phyloP scores from a whole-genome alignment of 2,113 vertebrate species.

The Acinonyx jubatus region DNA sequence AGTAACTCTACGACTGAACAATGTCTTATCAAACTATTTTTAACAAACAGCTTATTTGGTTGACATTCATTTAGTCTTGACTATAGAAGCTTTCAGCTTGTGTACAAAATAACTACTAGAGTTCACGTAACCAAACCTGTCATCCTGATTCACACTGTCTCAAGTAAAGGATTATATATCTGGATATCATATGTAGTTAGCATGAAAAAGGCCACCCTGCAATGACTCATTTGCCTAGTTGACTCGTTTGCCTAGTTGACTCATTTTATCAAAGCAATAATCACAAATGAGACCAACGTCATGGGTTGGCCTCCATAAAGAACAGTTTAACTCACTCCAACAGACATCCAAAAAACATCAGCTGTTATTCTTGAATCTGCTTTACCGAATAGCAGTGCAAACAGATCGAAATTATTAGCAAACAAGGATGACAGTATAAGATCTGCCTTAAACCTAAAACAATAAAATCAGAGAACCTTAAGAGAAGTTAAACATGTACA shows the following conservation, averaged over 20 bases:
- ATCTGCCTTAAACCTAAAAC: background rate
- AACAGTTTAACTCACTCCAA: background rate
- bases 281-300: background rate
- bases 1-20: background rate
- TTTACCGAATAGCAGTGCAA: background rate
- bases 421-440: background rate
- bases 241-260: background rate
- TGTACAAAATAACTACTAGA: background rate
- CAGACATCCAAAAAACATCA: background rate
- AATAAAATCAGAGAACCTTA: slow-evolving; percentile 30
- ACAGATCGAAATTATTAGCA: slow-evolving; percentile 28
- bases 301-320: background rate
- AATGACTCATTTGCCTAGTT: background rate
- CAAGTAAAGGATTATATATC: background rate
- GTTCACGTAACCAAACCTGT: background rate
- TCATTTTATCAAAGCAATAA: slow-evolving; percentile 20
- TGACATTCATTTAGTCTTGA: background rate
- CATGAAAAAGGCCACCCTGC: background rate
- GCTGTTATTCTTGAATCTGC: background rate
- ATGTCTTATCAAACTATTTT: background rate
- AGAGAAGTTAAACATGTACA: slow-evolving; percentile 31
- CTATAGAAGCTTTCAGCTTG: background rate
- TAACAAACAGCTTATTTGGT: background rate
- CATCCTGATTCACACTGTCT: background rate
- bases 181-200: background rate